Evolutionary conservation across 2,888 invertebrate genomes (phyloP).

Genomic region (Calameuta filiformis): DNA sequence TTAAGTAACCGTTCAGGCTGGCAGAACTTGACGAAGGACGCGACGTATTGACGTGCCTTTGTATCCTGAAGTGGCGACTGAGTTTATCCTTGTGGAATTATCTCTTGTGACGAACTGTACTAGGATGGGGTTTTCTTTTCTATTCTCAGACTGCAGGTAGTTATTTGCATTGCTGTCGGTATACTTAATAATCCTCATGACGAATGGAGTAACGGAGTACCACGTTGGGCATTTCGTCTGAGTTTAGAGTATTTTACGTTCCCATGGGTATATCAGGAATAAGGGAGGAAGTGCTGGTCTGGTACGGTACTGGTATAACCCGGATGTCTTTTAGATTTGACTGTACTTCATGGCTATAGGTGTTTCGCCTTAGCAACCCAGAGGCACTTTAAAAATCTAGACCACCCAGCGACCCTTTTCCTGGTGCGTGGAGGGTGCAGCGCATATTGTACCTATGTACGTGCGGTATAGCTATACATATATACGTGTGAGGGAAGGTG

Average conservation of each 20-base stretch:
- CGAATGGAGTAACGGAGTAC: background rate
- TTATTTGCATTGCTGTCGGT: background rate
- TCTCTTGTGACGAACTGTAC: background rate
- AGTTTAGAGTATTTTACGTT: background rate
- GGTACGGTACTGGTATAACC: background rate
- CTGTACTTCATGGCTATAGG: constrained; percentile 10
- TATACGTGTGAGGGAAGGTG: constrained; percentile 39
- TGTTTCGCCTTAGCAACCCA: constrained; percentile 41
- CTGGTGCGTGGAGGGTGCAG: constrained; percentile 22
- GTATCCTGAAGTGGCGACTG: background rate
- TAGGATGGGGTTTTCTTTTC: background rate
- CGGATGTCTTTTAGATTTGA: background rate
- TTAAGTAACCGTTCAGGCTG: background rate
- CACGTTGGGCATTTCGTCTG: background rate
- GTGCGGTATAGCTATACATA: constrained; percentile 26
- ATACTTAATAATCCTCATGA: background rate
- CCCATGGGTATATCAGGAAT: background rate
- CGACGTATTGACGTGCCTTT: background rate
- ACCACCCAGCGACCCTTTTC: constrained; percentile 62
- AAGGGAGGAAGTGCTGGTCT: background rate
- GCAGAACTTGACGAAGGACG: background rate
- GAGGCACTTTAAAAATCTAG: constrained; percentile 55
- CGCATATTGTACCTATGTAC: constrained; percentile 16
- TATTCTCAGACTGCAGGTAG: background rate
- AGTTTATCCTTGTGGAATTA: background rate